Evolutionary conservation across 2,888 invertebrate species (phyloP).

Genomic region (Orchesellides sinensis): DNA sequence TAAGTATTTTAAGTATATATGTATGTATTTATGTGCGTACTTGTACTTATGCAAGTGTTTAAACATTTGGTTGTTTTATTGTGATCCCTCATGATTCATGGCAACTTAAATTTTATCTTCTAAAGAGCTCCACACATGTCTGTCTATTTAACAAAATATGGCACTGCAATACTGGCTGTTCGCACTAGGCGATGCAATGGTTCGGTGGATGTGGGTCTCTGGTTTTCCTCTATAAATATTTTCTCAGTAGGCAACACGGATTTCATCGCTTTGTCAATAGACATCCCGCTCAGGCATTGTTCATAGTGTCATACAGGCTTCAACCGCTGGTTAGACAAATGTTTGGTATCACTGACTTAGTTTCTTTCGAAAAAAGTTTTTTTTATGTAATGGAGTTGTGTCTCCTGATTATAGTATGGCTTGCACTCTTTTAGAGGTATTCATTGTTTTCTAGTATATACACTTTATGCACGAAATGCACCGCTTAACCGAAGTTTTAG

Average conservation of each 20-base stretch:
- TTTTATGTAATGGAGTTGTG: slow-evolving; percentile 42
- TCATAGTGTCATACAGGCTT: slow-evolving; percentile 46
- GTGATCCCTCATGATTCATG: slow-evolving; percentile 20
- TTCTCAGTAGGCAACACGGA: slow-evolving; percentile 54
- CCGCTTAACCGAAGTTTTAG: too few relatives aligned
- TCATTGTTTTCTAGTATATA: not conserved
- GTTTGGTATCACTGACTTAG: slow-evolving; percentile 53
- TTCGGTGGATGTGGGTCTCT: slow-evolving; percentile 65
- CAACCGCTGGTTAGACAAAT: slow-evolving; percentile 40
- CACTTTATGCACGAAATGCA: not conserved
- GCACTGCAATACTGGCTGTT: slow-evolving; percentile 36
- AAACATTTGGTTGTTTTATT: too few relatives aligned
- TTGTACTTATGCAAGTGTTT: not conserved
- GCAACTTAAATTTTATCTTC: slow-evolving; percentile 27
- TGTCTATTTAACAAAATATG: slow-evolving; percentile 37
- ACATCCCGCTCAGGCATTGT: slow-evolving; percentile 41
- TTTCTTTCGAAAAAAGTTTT: slow-evolving; percentile 39
- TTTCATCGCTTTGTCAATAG: slow-evolving; percentile 41
- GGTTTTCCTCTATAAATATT: slow-evolving; percentile 57
- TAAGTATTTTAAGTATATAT: not conserved
- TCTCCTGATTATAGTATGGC: slow-evolving; percentile 12
- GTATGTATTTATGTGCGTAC: slow-evolving; percentile 7
- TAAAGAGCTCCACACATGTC: slow-evolving; percentile 36
- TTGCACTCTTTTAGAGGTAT: not conserved
- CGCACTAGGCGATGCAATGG: slow-evolving; percentile 53